Base-by-base conservation (phyloP, 2,888 invertebrate genomes). In the Gnatocerus cornutus region DNA sequence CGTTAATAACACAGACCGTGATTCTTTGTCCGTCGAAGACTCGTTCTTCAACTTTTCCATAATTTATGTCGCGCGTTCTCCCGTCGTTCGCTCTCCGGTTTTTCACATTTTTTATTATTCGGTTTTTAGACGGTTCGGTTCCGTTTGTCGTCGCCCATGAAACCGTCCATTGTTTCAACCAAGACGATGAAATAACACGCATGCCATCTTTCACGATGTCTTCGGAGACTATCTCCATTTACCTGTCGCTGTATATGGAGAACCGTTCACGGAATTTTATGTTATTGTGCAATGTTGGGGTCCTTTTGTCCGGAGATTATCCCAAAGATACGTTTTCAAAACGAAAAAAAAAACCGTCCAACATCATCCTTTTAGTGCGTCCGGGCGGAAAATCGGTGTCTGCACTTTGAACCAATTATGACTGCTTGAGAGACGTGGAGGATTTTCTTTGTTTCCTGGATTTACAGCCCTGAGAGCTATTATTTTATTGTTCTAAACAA, bases 341-440 rank as follows among this genome's bases (percentile, higher is more conserved):
- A 65, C 29, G 9, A 10, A 10, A 29, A 29, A 41, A 63, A 63
- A 63, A 71, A 71, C 48, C 62, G 58, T 63, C 74, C 71, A 71
- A 73, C 72, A 67, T 80, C 78, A 81, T 82, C 84, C 81, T 81
- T 80, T 84, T 82, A 83, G 83, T 81, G 76, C 82, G 81, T 76
- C 76, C 79, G 78, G 77, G 80, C 78, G 83, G 78, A 83, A 84
- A 82, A 79, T 79, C 43, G 21, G 21, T 37, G 55, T 55, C 37
- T 55, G 41, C 55, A 41, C 55, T 39, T 39, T 55, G 55, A 55
- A 41, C 41, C 41, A 41, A 41, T 41, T 41, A 41, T 41, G 12
- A 41, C 21, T 21, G 21, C 21, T 21, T 21, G 2, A 21, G 21
- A 4, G 4, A 21, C 21, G 21, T 21, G 21, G 21, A 21, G 21